Evolutionary conservation across 2,888 invertebrate genomes (phyloP).

Genomic region (Leptothorax acervorum): DNA sequence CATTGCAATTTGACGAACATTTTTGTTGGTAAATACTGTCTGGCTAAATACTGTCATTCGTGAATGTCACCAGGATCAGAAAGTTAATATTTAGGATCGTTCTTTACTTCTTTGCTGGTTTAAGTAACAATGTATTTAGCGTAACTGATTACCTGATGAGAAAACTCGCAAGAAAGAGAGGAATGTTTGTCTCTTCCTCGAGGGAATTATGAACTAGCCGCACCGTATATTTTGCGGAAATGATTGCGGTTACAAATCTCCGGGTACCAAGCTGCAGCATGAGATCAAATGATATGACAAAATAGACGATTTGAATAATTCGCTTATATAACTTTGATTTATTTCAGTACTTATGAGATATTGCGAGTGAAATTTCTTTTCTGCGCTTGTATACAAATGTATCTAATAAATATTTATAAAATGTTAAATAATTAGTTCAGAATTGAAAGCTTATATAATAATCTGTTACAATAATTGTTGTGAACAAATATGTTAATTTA

Average conservation of each 20-base stretch:
- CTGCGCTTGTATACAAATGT: not conserved
- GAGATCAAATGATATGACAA: conserved; percentile 37
- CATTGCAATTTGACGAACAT: conserved; percentile 12
- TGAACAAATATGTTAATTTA: not conserved
- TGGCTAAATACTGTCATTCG: conserved; percentile 15
- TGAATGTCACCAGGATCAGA: conserved; percentile 28
- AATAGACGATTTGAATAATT: conserved; percentile 36
- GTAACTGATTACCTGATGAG: conserved; percentile 63
- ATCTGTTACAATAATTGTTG: not conserved
- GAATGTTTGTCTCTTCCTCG: conserved; percentile 66
- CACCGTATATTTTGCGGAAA: conserved; percentile 67
- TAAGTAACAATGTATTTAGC: conserved; percentile 69
- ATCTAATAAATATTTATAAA: conserved; percentile 14
- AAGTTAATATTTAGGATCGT: conserved; percentile 64
- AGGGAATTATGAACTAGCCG: conserved; percentile 76
- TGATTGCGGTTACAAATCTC: conserved; percentile 71
- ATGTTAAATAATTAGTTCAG: not conserved
- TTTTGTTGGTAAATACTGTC: conserved; percentile 11
- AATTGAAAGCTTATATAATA: not conserved
- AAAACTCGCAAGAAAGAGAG: conserved; percentile 50
- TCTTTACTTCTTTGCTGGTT: conserved; percentile 44
- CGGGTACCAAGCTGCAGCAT: conserved; percentile 53
- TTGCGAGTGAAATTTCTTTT: not conserved
- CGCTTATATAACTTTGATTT: conserved; percentile 16
- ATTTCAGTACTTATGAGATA: conserved; percentile 15